Evolutionary conservation across 2,888 invertebrate species (phyloP).

Genomic region (Lysandra bellargus): DNA sequence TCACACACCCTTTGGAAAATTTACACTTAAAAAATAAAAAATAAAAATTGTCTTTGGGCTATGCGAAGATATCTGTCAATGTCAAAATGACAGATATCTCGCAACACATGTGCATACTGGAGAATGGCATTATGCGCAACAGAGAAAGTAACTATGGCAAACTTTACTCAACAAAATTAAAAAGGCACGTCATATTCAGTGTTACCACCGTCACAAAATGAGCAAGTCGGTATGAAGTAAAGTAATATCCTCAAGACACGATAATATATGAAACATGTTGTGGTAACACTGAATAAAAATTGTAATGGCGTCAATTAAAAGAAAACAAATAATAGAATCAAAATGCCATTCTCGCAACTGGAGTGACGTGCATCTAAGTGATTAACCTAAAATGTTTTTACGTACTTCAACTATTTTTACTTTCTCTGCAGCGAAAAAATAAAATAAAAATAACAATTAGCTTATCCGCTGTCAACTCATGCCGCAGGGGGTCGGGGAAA

Average conservation of each 20-base stretch:
- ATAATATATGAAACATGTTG: neutral
- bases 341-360: constrained; percentile 57
- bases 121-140: constrained; percentile 60
- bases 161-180: constrained; percentile 31
- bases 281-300: neutral
- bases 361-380: constrained; percentile 44
- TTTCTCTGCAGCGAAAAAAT: constrained; percentile 72
- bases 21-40: neutral
- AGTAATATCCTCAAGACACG: neutral
- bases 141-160: constrained; percentile 66
- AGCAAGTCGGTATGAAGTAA: neutral
- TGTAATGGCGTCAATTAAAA: constrained; percentile 19
- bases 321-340: constrained; percentile 40
- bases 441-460: constrained; percentile 48
- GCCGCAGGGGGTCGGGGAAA: constrained; percentile 47
- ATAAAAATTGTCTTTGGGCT: constrained; percentile 19
- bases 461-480: constrained; percentile 53
- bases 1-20: neutral
- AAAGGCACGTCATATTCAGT: constrained; percentile 40
- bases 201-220: neutral
- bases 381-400: constrained; percentile 46
- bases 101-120: constrained; percentile 43
- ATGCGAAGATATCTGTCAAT: constrained; percentile 9
- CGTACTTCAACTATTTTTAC: constrained; percentile 69
- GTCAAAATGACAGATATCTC: constrained; percentile 27